Conservation (phyloP, 2,888 invertebrate genomes). For the Aspidiotus rigidus region DNA sequence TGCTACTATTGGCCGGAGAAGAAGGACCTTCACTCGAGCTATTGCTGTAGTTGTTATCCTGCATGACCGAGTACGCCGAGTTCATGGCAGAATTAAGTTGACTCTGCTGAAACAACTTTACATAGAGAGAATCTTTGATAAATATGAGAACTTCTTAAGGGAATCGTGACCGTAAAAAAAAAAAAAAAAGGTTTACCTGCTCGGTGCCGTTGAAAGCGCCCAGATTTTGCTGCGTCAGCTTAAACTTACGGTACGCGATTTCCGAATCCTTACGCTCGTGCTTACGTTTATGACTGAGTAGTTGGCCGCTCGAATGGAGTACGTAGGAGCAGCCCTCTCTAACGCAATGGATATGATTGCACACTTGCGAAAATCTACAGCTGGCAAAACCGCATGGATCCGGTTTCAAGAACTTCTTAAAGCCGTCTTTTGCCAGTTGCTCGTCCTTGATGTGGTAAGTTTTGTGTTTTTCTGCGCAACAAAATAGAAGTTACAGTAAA, state of each 20-base stretch:
- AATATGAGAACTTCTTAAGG: too few species aligned
- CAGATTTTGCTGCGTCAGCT: slow-evolving; percentile 47
- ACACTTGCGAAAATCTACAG: slow-evolving; percentile 86
- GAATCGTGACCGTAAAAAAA: too few species aligned
- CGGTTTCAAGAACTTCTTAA: slow-evolving; percentile 97
- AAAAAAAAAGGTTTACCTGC: slow-evolving; percentile 20
- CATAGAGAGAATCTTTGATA: too few species aligned
- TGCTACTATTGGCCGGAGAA: slow-evolving; percentile 27
- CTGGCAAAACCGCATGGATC: slow-evolving; percentile 84
- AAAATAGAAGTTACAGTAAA: slow-evolving; percentile 18
- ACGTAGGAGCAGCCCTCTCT: slow-evolving; percentile 91
- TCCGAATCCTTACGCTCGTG: slow-evolving; percentile 92
- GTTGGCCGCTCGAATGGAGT: slow-evolving; percentile 89
- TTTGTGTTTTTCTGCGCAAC: slow-evolving; percentile 85
- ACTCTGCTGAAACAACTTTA: slow-evolving; percentile 37
- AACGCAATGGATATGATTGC: slow-evolving; percentile 98
- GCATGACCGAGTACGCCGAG: slow-evolving; percentile 33
- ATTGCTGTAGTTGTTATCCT: slow-evolving; percentile 46
- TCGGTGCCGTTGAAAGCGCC: slow-evolving; percentile 37
- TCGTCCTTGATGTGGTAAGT: slow-evolving; percentile 97
- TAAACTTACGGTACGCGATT: slow-evolving; percentile 70
- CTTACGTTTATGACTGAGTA: slow-evolving; percentile 93
- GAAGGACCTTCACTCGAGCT: slow-evolving; percentile 47
- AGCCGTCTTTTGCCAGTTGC: slow-evolving; percentile 87
- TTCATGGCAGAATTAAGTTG: slow-evolving; percentile 37